These are phyloP conservation scores for Hydrotaea diabolus DNA, from an alignment of 2,888 invertebrate species.

Conservation along the genomic window DNA sequence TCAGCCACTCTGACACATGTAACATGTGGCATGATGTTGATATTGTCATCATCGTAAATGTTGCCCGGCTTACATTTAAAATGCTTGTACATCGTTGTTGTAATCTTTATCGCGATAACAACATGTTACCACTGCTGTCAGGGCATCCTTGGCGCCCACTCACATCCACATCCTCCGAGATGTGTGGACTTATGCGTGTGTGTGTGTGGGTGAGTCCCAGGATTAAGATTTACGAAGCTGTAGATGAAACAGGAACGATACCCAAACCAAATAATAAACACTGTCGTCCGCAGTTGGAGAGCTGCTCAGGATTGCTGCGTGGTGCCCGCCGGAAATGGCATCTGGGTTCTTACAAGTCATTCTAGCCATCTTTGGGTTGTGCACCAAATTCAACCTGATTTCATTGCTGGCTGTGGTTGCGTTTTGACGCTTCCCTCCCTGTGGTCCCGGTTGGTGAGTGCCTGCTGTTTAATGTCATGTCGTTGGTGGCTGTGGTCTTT, in stretches of 20 bases:
- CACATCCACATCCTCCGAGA: no score
- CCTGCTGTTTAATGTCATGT: constrained; percentile 52
- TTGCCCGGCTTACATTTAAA: constrained; percentile 38
- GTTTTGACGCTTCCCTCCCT: not conserved
- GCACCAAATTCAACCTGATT: not conserved
- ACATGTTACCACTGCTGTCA: constrained; percentile 24
- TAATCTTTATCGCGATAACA: constrained; percentile 43
- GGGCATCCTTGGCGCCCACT: no score
- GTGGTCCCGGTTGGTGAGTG: not conserved
- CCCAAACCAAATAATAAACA: not conserved
- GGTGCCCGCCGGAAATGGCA: not conserved
- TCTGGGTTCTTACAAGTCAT: not conserved
- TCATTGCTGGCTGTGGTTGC: not conserved
- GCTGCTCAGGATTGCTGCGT: not conserved
- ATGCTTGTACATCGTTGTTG: constrained; percentile 2
- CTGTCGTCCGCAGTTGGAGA: not conserved
- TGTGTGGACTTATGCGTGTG: no score
- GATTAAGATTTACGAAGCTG: constrained; percentile 19
- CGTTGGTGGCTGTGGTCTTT: constrained; percentile 29
- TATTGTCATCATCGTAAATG: constrained; percentile 46
- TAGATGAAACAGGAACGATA: not conserved
- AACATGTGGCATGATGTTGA: constrained; percentile 14
- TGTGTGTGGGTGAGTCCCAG: not conserved
- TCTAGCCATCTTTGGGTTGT: not conserved
- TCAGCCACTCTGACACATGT: not conserved